Evolutionary conservation across 2,888 invertebrate species (phyloP).

Genomic region (Melanargia galathea): DNA sequence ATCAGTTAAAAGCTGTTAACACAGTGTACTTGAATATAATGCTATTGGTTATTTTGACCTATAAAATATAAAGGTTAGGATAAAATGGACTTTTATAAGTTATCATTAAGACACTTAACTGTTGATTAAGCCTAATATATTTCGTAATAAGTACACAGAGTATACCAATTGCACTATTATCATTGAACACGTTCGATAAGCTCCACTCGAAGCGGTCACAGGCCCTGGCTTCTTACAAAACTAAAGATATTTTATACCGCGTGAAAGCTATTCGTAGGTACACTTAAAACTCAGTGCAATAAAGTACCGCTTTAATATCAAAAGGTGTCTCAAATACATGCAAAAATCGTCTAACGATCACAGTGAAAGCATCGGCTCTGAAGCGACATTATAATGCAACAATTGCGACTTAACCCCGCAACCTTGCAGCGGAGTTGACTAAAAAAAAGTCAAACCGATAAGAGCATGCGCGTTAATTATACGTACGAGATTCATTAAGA

Average conservation of each 20-base stretch:
- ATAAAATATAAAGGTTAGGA: slow-evolving; percentile 66
- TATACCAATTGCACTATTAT: slow-evolving; percentile 41
- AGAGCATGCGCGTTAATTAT: slow-evolving; percentile 49
- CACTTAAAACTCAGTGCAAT: slow-evolving; percentile 31
- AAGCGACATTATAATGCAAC: slow-evolving; percentile 60
- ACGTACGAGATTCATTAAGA: slow-evolving; percentile 74
- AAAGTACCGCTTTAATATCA: slow-evolving; percentile 51
- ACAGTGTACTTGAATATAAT: slow-evolving; percentile 63
- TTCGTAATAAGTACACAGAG: slow-evolving; percentile 35
- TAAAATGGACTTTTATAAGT: slow-evolving; percentile 59
- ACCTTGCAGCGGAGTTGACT: slow-evolving; percentile 54
- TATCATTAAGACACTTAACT: slow-evolving; percentile 41
- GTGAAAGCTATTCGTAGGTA: slow-evolving; percentile 6
- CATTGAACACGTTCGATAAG: slow-evolving; percentile 53
- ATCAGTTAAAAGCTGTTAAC: slow-evolving; percentile 76
- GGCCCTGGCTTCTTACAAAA: slow-evolving; percentile 38
- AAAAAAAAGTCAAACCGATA: slow-evolving; percentile 56
- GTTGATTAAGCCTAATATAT: slow-evolving; percentile 35
- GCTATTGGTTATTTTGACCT: slow-evolving; percentile 66
- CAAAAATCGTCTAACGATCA: slow-evolving; percentile 60
- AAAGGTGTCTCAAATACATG: slow-evolving; percentile 62
- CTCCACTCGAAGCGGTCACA: slow-evolving; percentile 52
- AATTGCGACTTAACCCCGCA: slow-evolving; percentile 52
- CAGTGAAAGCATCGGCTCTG: slow-evolving; percentile 65
- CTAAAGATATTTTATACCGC: slow-evolving; percentile 17